Evolutionary conservation across 1,140 invertebrate genomes (phyloP).

Genomic region (Pseudomyrmex flavicornis): DNA sequence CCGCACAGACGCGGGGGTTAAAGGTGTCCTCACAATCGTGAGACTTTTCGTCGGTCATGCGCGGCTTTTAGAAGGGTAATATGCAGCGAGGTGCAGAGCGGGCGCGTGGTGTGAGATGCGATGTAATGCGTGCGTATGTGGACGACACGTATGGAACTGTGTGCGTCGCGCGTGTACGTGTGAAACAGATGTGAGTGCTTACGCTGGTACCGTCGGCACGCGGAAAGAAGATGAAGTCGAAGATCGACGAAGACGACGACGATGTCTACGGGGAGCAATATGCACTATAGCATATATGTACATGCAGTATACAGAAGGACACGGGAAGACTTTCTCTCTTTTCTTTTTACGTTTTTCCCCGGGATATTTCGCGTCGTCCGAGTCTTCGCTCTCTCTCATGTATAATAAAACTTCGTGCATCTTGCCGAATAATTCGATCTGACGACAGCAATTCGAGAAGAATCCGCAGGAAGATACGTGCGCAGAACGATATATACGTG

Average conservation of each 20-base stretch:
- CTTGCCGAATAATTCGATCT: slow-evolving; percentile 24
- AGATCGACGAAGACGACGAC: slow-evolving; percentile 25
- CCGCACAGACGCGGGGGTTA: neutral
- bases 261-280: slow-evolving; percentile 16
- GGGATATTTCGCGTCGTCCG: neutral
- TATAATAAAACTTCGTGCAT: slow-evolving; percentile 12
- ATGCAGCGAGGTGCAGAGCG: too few relatives aligned
- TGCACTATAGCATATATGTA: neutral
- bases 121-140: neutral
- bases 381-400: neutral
- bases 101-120: neutral
- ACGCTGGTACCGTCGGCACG: neutral
- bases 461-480: neutral
- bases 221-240: slow-evolving; percentile 4
- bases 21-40: slow-evolving; percentile 59
- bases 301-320: neutral
- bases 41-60: slow-evolving; percentile 46
- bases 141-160: neutral
- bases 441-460: neutral
- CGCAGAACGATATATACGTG: too few relatives aligned
- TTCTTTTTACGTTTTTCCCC: slow-evolving; percentile 17
- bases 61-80: slow-evolving; percentile 3
- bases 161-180: neutral
- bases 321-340: slow-evolving; percentile 18
- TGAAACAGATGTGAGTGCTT: neutral